Conservation (phyloP, 2,113 vertebrate species). For the Guaruba guarouba region DNA sequence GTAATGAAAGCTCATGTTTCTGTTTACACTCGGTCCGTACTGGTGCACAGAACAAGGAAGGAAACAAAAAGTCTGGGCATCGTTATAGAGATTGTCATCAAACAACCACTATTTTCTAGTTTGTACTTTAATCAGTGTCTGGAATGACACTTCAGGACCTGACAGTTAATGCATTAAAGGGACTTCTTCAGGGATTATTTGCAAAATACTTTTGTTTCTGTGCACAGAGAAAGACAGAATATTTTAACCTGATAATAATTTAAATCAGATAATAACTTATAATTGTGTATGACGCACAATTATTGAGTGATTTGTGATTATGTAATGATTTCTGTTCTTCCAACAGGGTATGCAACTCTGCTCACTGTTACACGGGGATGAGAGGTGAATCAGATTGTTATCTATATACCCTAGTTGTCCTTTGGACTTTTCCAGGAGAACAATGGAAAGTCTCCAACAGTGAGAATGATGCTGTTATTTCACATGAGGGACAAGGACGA, state of each 20-base stretch:
- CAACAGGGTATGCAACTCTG: not conserved
- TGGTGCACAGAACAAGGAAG: conserved; percentile 46
- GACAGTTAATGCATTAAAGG: not conserved
- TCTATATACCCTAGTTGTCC: not conserved
- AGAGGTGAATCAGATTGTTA: not conserved
- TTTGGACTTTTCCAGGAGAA: not conserved
- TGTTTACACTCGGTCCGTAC: conserved; percentile 58
- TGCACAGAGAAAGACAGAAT: not conserved
- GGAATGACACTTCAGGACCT: conserved; percentile 1
- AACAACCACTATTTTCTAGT: not conserved
- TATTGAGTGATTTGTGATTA: not conserved
- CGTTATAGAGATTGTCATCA: not conserved
- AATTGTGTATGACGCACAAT: not conserved
- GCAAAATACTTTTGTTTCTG: not conserved
- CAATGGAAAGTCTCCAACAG: not conserved
- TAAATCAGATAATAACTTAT: not conserved
- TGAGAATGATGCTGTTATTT: not conserved
- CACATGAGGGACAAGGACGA: accelerated
- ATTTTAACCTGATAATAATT: not conserved
- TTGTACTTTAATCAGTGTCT: not conserved
- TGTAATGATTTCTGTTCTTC: not conserved
- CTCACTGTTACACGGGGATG: accelerated
- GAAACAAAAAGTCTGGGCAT: conserved; percentile 42
- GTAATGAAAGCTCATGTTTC: conserved; percentile 71
- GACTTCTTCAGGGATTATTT: not conserved